phyloP scores from a whole-genome alignment of 1,140 invertebrate species.

The Drosophila athabasca region DNA sequence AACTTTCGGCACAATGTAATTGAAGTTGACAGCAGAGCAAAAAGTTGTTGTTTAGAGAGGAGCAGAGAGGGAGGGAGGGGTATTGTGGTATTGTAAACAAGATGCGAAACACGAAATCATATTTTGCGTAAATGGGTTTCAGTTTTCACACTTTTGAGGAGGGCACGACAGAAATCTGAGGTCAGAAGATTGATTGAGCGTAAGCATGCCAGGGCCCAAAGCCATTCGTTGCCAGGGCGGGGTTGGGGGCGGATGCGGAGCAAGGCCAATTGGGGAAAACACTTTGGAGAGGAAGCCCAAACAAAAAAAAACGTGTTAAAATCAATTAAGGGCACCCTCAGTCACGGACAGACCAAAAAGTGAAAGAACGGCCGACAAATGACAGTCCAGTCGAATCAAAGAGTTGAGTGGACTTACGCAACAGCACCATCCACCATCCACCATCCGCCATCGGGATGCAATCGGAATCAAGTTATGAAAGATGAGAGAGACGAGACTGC shows the following conservation, averaged over 20 bases:
- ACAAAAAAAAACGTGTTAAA: conserved; percentile 60
- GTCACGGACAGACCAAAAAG: conserved; percentile 33
- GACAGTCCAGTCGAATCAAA: conserved; percentile 51
- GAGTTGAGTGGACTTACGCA: conserved; percentile 40
- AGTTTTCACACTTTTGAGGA: conserved; percentile 56
- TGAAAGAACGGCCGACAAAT: conserved; percentile 61
- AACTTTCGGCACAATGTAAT: conserved; percentile 30
- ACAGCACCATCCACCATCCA: conserved; percentile 6
- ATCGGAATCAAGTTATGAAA: conserved; percentile 49
- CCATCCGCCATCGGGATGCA: conserved; percentile 35
- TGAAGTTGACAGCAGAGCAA: conserved; percentile 38
- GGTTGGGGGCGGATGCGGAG: too few species aligned
- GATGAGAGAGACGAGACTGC: conserved; percentile 37
- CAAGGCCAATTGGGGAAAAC: conserved; percentile 48
- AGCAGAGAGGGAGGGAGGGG: too few species aligned
- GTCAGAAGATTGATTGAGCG: conserved; percentile 65
- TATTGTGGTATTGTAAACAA: conserved; percentile 26
- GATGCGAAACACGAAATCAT: conserved; percentile 54
- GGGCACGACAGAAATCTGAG: conserved; percentile 25
- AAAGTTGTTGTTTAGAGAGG: background rate
- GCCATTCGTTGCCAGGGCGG: conserved; percentile 14
- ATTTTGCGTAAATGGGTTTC: conserved; percentile 67
- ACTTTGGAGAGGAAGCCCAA: conserved; percentile 22
- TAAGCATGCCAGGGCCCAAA: conserved; percentile 28
- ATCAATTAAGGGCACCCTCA: conserved; percentile 64